Evolutionary conservation across 2,113 vertebrate genomes (phyloP), one percentile per base, ranked within the genome.

Genomic region (Archocentrus centrarchus): DNA sequence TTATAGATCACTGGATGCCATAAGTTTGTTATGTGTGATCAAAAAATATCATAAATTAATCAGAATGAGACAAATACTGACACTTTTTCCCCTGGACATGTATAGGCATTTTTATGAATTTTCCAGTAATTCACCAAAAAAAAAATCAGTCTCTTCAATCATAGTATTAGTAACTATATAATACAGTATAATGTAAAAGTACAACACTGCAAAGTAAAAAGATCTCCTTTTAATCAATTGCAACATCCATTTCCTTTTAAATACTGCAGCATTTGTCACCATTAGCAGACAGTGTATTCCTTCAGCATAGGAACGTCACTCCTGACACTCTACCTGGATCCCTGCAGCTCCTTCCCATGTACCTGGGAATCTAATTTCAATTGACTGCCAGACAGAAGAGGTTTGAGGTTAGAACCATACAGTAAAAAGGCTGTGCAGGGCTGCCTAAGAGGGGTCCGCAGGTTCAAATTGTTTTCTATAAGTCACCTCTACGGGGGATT

Each of bases 381-480:
- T 92, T 89, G 93, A 94, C 92, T 94, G 89, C 60, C 85, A 92
- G 91, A 80, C 81, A 81, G 89, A 89, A 86, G 87, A 90, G 92
- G 92, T 89, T 94, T 94, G 91, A 94, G 93, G 92, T 93, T 94
- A 94, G 87, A 84, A 62, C 86, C 84, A 81, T 91, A 92, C 90
- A 92, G 91, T 93, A 88, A 87, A 92, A 88, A 86, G 82, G 82
- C 84, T 88, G 81, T 77, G 85, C 79, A 85, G 82, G 80, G 75
- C 82, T 41, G 86, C 73, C 88, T 86, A 85, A 90, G 89, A 62
- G 77, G 90, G 88, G 88, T 85, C 87, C 78, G 3, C 79, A 70
- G 83, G 94, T 92, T 93, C 93, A 93, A 93, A 93, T 91, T 93
- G 94, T 94, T 94, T 93, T 94, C 93, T 93, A 94, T 94, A 93